Conservation (phyloP, 2,888 invertebrate species). For the Lycocerus yunnanus region DNA sequence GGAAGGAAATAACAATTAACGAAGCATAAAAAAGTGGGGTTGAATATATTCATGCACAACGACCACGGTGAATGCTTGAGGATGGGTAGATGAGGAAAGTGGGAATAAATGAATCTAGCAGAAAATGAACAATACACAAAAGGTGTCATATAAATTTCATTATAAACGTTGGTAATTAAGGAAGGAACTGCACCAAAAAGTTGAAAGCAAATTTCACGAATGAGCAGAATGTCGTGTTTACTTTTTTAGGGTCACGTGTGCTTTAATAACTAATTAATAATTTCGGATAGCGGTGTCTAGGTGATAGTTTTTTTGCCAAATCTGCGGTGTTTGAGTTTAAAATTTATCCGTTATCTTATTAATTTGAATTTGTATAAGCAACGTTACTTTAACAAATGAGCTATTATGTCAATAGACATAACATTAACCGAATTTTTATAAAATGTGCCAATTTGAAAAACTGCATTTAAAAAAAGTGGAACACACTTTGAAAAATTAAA, state of each 20-base stretch:
- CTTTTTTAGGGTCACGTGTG: background rate
- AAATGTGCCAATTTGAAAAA: background rate
- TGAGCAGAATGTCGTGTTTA: background rate
- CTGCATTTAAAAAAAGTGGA: background rate
- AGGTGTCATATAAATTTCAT: background rate
- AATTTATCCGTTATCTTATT: background rate
- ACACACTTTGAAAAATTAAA: background rate
- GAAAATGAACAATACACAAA: background rate
- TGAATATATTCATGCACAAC: slow-evolving; percentile 25
- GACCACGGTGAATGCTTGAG: slow-evolving; percentile 26
- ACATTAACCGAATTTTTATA: background rate
- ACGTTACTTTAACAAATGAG: background rate
- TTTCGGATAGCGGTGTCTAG: background rate
- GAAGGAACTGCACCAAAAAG: background rate
- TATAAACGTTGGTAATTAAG: background rate
- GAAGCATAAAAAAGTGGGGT: slow-evolving; percentile 50
- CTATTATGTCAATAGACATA: background rate
- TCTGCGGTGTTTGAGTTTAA: background rate
- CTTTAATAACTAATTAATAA: background rate
- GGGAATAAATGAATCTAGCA: slow-evolving; percentile 9
- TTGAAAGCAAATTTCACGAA: background rate
- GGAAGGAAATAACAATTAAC: slow-evolving; percentile 57
- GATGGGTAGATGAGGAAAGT: slow-evolving; percentile 26
- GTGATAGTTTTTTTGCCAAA: background rate
- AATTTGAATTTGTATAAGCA: background rate